phyloP scores from a whole-genome alignment of 2,888 invertebrate species.

The Luperina nickerlii region DNA sequence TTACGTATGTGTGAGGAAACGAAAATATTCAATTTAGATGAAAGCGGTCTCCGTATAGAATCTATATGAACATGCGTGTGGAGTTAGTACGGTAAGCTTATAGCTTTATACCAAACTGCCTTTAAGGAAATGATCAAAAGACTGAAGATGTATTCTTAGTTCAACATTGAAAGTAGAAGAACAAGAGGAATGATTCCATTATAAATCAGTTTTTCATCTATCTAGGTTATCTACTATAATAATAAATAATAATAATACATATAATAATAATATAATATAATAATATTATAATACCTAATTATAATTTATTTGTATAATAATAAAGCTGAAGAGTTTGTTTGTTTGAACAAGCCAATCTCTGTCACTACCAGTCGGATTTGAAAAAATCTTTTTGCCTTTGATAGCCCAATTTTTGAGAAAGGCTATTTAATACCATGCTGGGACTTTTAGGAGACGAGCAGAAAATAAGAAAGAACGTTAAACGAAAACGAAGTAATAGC shows the following conservation, averaged over 20 bases:
- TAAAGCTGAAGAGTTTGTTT: too few species aligned
- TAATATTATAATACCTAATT: too few species aligned
- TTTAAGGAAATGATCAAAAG: not conserved
- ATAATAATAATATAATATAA: too few species aligned
- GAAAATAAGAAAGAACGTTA: not conserved
- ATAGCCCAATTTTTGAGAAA: too few species aligned
- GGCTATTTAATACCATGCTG: too few species aligned
- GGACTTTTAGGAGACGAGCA: too few species aligned
- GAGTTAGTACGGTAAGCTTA: not conserved
- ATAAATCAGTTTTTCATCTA: not conserved
- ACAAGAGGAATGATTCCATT: not conserved
- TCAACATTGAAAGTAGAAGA: not conserved
- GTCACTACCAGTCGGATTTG: too few species aligned
- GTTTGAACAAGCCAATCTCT: too few species aligned
- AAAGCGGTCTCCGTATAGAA: conserved; percentile 28
- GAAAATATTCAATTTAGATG: conserved; percentile 56
- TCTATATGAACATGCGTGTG: conserved; percentile 40
- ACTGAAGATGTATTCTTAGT: not conserved
- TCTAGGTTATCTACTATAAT: too few species aligned
- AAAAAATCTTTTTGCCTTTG: too few species aligned
- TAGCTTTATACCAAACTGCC: not conserved
- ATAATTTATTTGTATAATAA: too few species aligned
- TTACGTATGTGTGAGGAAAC: not conserved
- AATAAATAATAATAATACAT: too few species aligned
- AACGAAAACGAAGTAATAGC: not conserved